These are phyloP conservation scores for Corythornis vintsioides DNA, from an alignment of 2,113 vertebrate species.

Conservation along the genomic window DNA sequence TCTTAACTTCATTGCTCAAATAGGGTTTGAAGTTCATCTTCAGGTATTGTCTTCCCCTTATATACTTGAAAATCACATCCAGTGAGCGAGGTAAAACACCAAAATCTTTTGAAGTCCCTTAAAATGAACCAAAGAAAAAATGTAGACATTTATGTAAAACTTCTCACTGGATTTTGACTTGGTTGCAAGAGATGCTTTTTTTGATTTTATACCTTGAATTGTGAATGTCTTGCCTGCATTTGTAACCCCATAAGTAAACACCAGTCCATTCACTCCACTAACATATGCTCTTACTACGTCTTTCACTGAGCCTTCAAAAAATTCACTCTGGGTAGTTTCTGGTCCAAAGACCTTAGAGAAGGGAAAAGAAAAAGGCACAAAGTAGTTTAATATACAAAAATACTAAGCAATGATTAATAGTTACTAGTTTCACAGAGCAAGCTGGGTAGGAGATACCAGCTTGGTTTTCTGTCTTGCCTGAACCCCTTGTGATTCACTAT, in stretches of 20 bases:
- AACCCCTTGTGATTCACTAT: neutral
- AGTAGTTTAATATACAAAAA: neutral
- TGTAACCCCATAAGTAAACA: conserved; percentile 91
- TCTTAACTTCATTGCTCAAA: conserved; percentile 79
- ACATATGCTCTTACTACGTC: conserved; percentile 78
- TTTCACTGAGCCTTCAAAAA: conserved; percentile 83
- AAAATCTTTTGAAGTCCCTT: conserved; percentile 83
- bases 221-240: conserved; percentile 92
- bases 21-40: conserved; percentile 86
- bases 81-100: conserved; percentile 86
- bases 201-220: conserved; percentile 81
- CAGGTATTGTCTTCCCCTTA: conserved; percentile 76
- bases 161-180: neutral
- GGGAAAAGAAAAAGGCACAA: neutral
- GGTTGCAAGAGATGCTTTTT: neutral
- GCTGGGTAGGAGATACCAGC: neutral
- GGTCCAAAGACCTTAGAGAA: conserved; percentile 86
- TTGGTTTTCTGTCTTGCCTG: neutral
- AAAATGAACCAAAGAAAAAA: neutral
- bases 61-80: conserved; percentile 79
- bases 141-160: neutral
- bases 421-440: neutral
- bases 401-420: neutral
- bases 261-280: conserved; percentile 81
- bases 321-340: conserved; percentile 78